These are phyloP conservation scores for Chaenocephalus aceratus DNA, from an alignment of 2,113 vertebrate genomes.

Conservation along the genomic window DNA sequence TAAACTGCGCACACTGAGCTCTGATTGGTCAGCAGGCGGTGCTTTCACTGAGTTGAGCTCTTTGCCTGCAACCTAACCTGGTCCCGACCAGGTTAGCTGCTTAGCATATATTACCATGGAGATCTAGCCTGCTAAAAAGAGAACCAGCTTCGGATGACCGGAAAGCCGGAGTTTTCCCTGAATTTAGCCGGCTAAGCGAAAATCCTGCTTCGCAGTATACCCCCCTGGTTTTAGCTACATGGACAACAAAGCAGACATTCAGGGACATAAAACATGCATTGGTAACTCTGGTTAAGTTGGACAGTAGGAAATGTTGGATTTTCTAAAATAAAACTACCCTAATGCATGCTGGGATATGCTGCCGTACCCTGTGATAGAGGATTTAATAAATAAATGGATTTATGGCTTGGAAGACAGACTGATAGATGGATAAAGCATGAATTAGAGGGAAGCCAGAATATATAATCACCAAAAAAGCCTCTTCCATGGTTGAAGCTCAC, in stretches of 20 bases:
- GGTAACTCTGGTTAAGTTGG: conserved; percentile 20
- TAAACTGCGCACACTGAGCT: too few species aligned
- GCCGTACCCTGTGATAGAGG: not conserved
- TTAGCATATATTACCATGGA: too few species aligned
- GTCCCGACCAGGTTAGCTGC: too few species aligned
- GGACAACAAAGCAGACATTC: not conserved
- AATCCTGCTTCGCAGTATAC: too few species aligned
- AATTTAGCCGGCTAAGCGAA: too few species aligned
- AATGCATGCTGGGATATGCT: conserved; percentile 2
- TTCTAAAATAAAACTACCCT: conserved; percentile 6
- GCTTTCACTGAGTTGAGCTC: too few species aligned
- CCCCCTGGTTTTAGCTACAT: too few species aligned
- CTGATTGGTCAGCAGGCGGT: too few species aligned
- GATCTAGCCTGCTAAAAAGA: too few species aligned
- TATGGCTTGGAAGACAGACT: not conserved
- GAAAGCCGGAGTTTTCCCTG: too few species aligned
- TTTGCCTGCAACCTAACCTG: too few species aligned
- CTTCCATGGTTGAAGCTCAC: conserved; percentile 67
- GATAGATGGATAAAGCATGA: not conserved
- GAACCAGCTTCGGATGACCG: too few species aligned
- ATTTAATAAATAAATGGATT: conserved; percentile 1
- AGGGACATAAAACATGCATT: not conserved
- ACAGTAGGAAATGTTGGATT: conserved; percentile 6
- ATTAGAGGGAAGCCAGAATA: not conserved
- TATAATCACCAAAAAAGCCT: not conserved